phyloP scores from a whole-genome alignment of 1,140 invertebrate species.

The Elysia chlorotica region DNA sequence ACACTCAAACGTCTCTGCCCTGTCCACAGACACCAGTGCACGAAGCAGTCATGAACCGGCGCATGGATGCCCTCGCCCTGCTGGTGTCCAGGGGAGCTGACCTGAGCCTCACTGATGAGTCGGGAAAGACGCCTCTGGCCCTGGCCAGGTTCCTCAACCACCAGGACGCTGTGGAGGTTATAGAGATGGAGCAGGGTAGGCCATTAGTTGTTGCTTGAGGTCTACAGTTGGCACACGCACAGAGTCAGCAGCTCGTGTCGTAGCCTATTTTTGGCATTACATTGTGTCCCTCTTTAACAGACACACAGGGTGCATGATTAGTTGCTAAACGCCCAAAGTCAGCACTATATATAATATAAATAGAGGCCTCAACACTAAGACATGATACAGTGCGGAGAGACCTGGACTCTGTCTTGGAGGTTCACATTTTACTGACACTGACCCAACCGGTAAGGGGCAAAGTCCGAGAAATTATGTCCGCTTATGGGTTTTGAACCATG shows the following conservation, averaged over 20 bases:
- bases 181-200: constrained; percentile 43
- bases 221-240: background rate
- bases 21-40: constrained; percentile 73
- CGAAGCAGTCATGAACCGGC: constrained; percentile 78
- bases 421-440: too few species aligned
- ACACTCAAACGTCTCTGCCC: too few species aligned
- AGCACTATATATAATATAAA: too few species aligned
- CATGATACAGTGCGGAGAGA: too few species aligned
- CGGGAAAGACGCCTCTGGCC: constrained; percentile 50
- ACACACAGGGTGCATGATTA: too few species aligned
- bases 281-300: too few species aligned
- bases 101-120: constrained; percentile 65
- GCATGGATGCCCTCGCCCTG: constrained; percentile 75
- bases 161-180: constrained; percentile 28
- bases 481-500: too few species aligned
- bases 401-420: too few species aligned
- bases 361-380: too few species aligned
- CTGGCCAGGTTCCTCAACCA: constrained; percentile 38
- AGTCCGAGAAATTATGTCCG: too few species aligned
- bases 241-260: background rate
- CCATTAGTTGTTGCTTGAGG: background rate
- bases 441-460: too few species aligned
- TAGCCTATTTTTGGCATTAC: background rate
- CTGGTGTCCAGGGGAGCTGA: constrained; percentile 68
- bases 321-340: too few species aligned